Conservation (phyloP, 2,888 invertebrate genomes). For the Caenorhabditis sp. region DNA sequence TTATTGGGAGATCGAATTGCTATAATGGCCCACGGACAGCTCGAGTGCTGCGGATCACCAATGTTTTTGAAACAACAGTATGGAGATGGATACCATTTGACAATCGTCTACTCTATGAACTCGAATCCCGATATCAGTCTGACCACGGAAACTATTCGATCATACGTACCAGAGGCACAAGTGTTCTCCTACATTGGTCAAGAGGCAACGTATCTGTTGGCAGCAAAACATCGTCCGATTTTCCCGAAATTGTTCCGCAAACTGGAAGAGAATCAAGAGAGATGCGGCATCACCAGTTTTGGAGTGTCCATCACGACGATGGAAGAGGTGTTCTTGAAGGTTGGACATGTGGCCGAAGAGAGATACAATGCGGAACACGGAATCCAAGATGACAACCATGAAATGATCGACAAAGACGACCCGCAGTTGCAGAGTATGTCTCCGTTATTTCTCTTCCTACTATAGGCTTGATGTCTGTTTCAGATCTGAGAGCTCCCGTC, state of each 20-base stretch:
- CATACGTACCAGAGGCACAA: constrained; percentile 74
- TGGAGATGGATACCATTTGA: constrained; percentile 91
- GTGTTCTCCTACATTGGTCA: constrained; percentile 89
- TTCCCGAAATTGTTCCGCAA: constrained; percentile 87
- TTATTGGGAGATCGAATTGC: constrained; percentile 90
- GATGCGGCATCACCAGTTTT: constrained; percentile 89
- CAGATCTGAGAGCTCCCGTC: constrained; percentile 56
- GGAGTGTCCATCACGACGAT: constrained; percentile 92
- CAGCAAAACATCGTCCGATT: constrained; percentile 61
- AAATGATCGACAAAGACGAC: constrained; percentile 63
- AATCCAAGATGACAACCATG: constrained; percentile 48
- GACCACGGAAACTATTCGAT: constrained; percentile 49
- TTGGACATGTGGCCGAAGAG: constrained; percentile 74
- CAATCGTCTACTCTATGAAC: constrained; percentile 85
- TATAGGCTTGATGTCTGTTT: neutral
- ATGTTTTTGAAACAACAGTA: constrained; percentile 89
- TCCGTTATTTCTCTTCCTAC: neutral
- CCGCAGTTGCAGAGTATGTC: constrained; percentile 58
- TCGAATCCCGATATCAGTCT: constrained; percentile 72
- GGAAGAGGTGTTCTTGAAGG: constrained; percentile 92
- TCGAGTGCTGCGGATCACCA: constrained; percentile 91
- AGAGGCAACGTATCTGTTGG: constrained; percentile 87
- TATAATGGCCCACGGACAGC: constrained; percentile 90
- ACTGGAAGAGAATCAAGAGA: constrained; percentile 86
- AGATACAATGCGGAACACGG: constrained; percentile 58